Evolutionary conservation across 37 sponge, comb jelly and placozoan species (phyloP).

Genomic region (Agelas oroides): DNA sequence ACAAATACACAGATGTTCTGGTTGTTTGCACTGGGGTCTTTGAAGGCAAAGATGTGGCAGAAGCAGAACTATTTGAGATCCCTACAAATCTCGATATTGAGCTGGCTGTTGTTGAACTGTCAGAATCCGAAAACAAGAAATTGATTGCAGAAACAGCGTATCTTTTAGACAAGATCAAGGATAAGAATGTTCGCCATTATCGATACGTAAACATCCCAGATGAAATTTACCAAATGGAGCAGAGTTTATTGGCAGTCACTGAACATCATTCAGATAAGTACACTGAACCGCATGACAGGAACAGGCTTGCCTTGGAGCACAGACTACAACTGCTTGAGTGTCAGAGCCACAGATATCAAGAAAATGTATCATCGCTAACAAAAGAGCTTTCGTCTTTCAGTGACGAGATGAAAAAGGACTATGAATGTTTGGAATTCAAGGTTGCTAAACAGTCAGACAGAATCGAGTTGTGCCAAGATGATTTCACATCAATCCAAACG

Average conservation of each 20-base stretch:
- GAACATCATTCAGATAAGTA: too few relatives aligned
- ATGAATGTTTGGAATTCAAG: not conserved
- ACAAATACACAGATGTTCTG: conserved; percentile 2
- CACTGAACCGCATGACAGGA: too few relatives aligned
- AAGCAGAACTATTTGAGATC: conserved; percentile 32
- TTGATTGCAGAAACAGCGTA: conserved; percentile 6
- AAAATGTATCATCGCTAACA: too few relatives aligned
- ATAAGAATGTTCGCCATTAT: conserved; percentile 11
- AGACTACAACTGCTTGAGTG: too few relatives aligned
- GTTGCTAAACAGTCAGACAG: not conserved
- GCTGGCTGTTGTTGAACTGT: conserved; percentile 22
- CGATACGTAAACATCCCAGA: not conserved
- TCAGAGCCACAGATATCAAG: too few relatives aligned
- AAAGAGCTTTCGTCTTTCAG: too few relatives aligned
- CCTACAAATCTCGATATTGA: conserved; percentile 45
- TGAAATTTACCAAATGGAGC: too few relatives aligned
- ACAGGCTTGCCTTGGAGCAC: too few relatives aligned
- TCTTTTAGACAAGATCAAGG: conserved; percentile 9
- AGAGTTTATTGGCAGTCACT: too few relatives aligned
- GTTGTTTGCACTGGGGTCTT: not conserved
- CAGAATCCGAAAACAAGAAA: conserved; percentile 18
- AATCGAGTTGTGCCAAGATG: too few relatives aligned
- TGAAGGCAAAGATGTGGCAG: not conserved
- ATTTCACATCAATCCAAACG: too few relatives aligned
- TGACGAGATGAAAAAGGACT: too few relatives aligned